Conservation (phyloP, 2,888 invertebrate species). For the Chaitophorus viminalis region DNA sequence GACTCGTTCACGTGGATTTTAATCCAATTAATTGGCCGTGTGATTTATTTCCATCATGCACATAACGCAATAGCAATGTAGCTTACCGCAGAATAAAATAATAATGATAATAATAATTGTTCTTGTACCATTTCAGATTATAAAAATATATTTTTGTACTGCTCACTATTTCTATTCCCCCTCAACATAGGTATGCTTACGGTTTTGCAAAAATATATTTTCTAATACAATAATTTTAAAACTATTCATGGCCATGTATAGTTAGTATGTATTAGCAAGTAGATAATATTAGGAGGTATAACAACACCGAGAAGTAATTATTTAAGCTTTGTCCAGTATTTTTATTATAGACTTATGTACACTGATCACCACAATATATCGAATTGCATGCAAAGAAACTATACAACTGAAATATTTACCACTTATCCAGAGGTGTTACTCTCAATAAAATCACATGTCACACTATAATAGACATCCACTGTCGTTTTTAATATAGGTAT, state of each 20-base stretch:
- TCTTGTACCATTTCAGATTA: neutral
- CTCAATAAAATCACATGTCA: too few species aligned
- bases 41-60: neutral
- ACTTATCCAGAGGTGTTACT: too few species aligned
- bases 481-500: too few species aligned
- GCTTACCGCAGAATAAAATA: neutral
- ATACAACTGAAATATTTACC: too few species aligned
- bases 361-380: neutral
- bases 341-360: neutral
- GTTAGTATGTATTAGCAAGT: neutral
- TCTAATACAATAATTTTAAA: neutral
- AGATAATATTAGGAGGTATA: too few species aligned
- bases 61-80: neutral
- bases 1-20: neutral
- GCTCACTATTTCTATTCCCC: neutral
- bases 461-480: too few species aligned
- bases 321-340: neutral
- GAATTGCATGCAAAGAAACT: too few species aligned
- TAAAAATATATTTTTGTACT: conserved; percentile 7
- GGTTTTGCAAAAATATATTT: conserved; percentile 32
- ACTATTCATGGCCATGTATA: neutral
- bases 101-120: neutral
- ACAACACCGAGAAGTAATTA: neutral
- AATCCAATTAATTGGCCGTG: neutral
- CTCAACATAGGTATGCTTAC: neutral